A percentile compares a stretch with the other conserved stretches of the same genome.
These are phyloP conservation scores for Epistrophe grossulariae DNA, from an alignment of 2,888 invertebrate genomes.

Conservation along the genomic window DNA sequence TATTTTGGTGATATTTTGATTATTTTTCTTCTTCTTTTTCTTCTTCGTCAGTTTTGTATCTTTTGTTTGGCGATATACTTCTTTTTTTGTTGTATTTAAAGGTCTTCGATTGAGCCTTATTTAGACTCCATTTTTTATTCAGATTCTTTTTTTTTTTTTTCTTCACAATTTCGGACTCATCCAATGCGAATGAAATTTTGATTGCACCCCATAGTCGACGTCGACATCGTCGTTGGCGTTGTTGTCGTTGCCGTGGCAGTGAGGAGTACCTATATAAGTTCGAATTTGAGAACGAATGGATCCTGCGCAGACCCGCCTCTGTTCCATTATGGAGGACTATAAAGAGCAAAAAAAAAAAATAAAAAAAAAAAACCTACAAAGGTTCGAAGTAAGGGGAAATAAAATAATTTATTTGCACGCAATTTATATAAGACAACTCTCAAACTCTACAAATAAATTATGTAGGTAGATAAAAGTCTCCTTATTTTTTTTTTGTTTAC, in stretches of 20 bases:
- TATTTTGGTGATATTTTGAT: constrained; percentile 65
- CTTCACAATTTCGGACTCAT: constrained; percentile 44
- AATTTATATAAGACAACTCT: constrained; percentile 26
- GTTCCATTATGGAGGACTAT: constrained; percentile 77
- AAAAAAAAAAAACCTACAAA: constrained; percentile 27
- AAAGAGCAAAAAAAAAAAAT: constrained; percentile 17
- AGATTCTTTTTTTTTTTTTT: constrained; percentile 54
- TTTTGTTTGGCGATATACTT: constrained; percentile 40
- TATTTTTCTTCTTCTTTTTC: constrained; percentile 48
- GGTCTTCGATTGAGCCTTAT: constrained; percentile 60
- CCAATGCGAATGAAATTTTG: constrained; percentile 75
- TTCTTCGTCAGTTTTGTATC: constrained; percentile 32
- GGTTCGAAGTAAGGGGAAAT: constrained; percentile 40
- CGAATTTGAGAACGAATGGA: constrained; percentile 75
- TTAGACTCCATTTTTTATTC: constrained; percentile 74
- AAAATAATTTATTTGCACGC: constrained; percentile 56
- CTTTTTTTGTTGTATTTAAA: constrained; percentile 59
- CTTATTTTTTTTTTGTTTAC: constrained; percentile 29
- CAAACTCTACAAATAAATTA: constrained; percentile 45
- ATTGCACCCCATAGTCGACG: constrained; percentile 61
- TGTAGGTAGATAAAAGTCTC: constrained; percentile 21
- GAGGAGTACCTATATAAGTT: constrained; percentile 51
- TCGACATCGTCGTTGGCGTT: background rate
- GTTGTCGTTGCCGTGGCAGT: constrained; percentile 9
- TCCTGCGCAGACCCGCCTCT: constrained; percentile 81